Percentiles rank a stretch among this genome's conserved stretches.
Evolutionary conservation across 2,113 vertebrate species (phyloP).

Genomic region (Pelvicachromis taeniatus): DNA sequence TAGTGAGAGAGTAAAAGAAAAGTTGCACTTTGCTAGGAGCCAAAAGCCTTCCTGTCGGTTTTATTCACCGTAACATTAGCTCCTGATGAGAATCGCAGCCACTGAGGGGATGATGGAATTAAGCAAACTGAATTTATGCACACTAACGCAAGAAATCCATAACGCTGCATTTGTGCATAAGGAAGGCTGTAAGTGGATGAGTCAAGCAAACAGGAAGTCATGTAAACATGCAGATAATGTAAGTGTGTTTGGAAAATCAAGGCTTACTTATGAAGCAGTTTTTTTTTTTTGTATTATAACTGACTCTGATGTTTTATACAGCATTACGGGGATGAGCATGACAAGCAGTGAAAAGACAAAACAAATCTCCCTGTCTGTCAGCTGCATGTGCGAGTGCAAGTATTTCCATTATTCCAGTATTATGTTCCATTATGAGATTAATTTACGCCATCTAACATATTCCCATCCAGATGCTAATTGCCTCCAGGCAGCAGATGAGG

Average conservation of each 20-base stretch:
- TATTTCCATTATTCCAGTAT: not conserved
- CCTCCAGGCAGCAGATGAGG: constrained; percentile 21
- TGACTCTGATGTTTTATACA: not conserved
- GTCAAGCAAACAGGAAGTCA: not conserved
- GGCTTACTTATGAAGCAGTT: not conserved
- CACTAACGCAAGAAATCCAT: constrained; percentile 7
- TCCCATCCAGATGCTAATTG: constrained; percentile 45
- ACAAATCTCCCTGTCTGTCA: not conserved
- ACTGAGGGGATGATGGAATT: constrained; percentile 7
- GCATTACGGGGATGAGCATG: not conserved
- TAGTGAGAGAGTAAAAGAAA: not conserved
- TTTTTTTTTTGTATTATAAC: not conserved
- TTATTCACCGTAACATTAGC: constrained; percentile 1
- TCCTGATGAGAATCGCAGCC: constrained; percentile 11
- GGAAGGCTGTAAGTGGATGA: not conserved
- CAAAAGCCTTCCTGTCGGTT: constrained; percentile 17
- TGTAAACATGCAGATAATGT: not conserved
- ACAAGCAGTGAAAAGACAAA: not conserved
- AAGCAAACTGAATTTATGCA: not conserved
- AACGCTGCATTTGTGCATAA: not conserved
- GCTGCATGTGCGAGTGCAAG: not conserved
- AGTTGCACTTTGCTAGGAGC: constrained; percentile 13
- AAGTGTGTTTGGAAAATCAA: not conserved
- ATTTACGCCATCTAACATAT: constrained; percentile 17
- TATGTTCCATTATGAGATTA: not conserved